A percentile compares a stretch with the other conserved stretches of the same genome.
Conservation (phyloP, 2,888 invertebrate genomes). For the Hirtodrosophila histrioides region DNA sequence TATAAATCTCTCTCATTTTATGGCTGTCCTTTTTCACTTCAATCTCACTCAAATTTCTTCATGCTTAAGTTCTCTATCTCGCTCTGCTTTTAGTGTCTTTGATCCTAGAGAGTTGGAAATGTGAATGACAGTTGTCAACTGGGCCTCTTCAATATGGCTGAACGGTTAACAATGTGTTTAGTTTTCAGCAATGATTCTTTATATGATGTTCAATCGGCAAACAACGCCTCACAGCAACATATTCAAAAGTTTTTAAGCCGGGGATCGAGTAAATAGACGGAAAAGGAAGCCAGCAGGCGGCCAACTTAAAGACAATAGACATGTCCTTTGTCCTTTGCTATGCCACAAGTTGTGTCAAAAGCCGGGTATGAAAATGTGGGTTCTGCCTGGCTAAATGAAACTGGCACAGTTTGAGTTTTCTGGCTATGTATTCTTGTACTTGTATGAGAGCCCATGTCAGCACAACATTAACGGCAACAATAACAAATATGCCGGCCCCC, state of each 20-base stretch:
- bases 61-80: background rate
- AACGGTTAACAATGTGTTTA: slow-evolving; percentile 15
- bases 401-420: slow-evolving; percentile 44
- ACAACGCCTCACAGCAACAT: slow-evolving; percentile 6
- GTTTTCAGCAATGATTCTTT: background rate
- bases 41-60: too few species aligned
- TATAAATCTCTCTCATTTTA: too few species aligned
- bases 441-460: slow-evolving; percentile 53
- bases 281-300: slow-evolving; percentile 28
- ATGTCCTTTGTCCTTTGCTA: slow-evolving; percentile 41
- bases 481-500: slow-evolving; percentile 63
- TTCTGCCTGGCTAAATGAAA: background rate
- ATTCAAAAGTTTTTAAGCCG: slow-evolving; percentile 16
- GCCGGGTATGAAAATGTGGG: slow-evolving; percentile 22
- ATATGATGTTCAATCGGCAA: slow-evolving; percentile 1
- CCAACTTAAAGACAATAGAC: slow-evolving; percentile 68
- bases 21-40: too few species aligned
- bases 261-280: slow-evolving; percentile 11
- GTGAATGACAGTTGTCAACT: slow-evolving; percentile 13
- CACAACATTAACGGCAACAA: slow-evolving; percentile 71
- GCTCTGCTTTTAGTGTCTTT: background rate
- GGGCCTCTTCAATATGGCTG: slow-evolving; percentile 12
- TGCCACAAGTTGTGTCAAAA: slow-evolving; percentile 58
- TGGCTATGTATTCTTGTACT: slow-evolving; percentile 1
- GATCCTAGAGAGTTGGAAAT: background rate